Evolutionary conservation across 2,797 vertebrate genomes (phyloP), one percentile per base, ranked within the genome.

Genomic region (Enteromius fasciolatus): DNA sequence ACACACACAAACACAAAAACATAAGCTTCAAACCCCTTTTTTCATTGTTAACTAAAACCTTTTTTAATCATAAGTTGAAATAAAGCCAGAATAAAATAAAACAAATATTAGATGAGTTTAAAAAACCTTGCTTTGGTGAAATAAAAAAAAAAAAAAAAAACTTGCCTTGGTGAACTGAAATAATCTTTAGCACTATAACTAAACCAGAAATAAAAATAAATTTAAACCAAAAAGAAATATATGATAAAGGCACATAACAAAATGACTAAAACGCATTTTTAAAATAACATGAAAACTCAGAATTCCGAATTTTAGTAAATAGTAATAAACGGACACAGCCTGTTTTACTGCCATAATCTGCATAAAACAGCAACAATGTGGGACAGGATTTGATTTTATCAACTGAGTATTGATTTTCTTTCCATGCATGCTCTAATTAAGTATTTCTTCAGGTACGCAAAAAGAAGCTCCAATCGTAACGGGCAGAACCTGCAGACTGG

Each of bases 401-500:
- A 6, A 14, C 10, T 1, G 5, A 2, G 66, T 15, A 7, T 72
- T 59, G 6, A 59, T 28, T 4, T 10, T n/a, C 14, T 3, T 15
- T 44, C 15, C 36, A 23, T 41, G 1, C 6, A 7, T 2, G 12
- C 25, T 85, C 5, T 31, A 46, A n/a, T 44, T 25, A 18, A 64
- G 11, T 80, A 52, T 23, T 52, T 76, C 76, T 87, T 48, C 87
- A 95, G 94, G 77, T 93, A 87, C 0, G 84, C 83, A 44, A 93
- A 94, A 76, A 96, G 94, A 88, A 85, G 88, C 3, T 41, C 90
- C 1, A 93, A 72, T 90, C 89, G 88, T 0, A 94, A 88, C 41
- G 94, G 92, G 36, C 94, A 95, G 85, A 86, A 91, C 3, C 89
- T 97, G 78, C 97, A 96, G 91, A 98, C 98, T 0, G 96, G 96